phyloP scores from a whole-genome alignment of 2,113 vertebrate species.

The Ascaphus truei region DNA sequence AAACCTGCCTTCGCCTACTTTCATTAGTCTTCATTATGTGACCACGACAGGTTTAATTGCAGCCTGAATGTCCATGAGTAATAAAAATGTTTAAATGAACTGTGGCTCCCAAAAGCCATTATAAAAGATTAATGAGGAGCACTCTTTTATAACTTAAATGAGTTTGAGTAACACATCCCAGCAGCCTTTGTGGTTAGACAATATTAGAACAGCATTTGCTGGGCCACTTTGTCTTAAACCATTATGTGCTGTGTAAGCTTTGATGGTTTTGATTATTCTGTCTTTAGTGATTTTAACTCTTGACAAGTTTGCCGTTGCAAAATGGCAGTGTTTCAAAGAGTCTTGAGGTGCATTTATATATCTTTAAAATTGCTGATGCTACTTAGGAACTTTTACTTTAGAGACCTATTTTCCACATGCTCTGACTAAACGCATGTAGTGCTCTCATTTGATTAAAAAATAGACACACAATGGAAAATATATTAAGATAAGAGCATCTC shows the following conservation, averaged over 20 bases:
- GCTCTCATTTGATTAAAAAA: no score
- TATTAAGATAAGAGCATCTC: no score
- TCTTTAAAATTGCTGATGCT: constrained; percentile 41
- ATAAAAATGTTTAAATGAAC: constrained; percentile 68
- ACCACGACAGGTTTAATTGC: constrained; percentile 54
- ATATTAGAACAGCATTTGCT: constrained; percentile 49
- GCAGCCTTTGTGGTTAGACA: constrained; percentile 52
- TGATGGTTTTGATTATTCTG: constrained; percentile 46
- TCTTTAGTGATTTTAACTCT: constrained; percentile 45
- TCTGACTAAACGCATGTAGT: no score
- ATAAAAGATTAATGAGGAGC: constrained; percentile 73
- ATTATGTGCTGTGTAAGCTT: constrained; percentile 41
- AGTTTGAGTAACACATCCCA: constrained; percentile 51
- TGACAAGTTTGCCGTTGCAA: constrained; percentile 42
- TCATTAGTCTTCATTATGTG: constrained; percentile 60
- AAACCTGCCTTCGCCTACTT: constrained; percentile 45
- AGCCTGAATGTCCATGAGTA: constrained; percentile 52
- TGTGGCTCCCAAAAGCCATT: constrained; percentile 72
- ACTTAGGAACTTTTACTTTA: not conserved
- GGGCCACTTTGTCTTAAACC: constrained; percentile 45
- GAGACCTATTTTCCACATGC: no score
- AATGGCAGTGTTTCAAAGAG: constrained; percentile 30
- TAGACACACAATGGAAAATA: no score
- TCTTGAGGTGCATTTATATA: constrained; percentile 31
- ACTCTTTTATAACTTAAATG: constrained; percentile 50